Evolutionary conservation across 2,797 vertebrate genomes (phyloP).

Genomic region (Petrocephalus schoutedeni): DNA sequence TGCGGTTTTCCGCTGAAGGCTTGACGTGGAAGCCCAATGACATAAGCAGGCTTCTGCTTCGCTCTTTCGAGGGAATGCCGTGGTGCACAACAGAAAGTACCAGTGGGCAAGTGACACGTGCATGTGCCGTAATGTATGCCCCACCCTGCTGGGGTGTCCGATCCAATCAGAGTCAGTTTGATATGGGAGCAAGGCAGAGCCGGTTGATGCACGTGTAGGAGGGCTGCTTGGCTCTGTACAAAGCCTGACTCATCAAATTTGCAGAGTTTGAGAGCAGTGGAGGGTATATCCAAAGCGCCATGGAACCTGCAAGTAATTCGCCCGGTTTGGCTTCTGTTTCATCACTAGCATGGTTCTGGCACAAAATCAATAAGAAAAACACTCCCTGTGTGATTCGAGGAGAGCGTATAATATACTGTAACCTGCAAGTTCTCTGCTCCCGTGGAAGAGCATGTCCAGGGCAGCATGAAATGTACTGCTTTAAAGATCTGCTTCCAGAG

Average conservation of each 20-base stretch:
- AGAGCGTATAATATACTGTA: neutral
- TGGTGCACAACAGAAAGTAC: neutral
- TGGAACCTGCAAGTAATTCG: neutral
- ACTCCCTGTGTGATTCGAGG: neutral
- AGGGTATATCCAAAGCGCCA: neutral
- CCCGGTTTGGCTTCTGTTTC: neutral
- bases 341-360: neutral
- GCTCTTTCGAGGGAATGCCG: neutral
- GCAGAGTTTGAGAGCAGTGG: neutral
- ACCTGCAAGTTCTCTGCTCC: neutral
- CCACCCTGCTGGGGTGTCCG: neutral
- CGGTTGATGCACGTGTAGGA: neutral
- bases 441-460: neutral
- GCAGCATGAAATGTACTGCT: slow-evolving; percentile 1
- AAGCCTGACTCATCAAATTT: neutral
- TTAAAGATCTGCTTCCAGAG: neutral
- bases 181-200: neutral
- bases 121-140: neutral
- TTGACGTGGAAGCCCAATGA: neutral
- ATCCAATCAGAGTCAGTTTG: neutral
- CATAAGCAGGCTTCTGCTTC: neutral
- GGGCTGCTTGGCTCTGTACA: neutral
- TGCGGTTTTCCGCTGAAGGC: neutral
- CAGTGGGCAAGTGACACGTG: neutral
- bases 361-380: neutral